These are phyloP conservation scores for Mylabris sibirica DNA, from an alignment of 2,888 invertebrate species.

Conservation along the genomic window DNA sequence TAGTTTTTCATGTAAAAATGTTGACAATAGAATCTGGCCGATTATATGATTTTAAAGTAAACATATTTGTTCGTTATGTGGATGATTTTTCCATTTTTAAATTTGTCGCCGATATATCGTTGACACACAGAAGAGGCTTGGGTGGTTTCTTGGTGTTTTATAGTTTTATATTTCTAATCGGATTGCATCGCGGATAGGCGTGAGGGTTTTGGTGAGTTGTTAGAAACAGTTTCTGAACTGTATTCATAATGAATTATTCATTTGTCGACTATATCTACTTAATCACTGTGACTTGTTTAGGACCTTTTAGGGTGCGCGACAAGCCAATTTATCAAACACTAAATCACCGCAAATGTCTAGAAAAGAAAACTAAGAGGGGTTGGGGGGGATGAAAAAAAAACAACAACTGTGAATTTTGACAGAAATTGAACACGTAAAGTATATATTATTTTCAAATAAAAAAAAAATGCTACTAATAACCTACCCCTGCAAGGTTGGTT, in stretches of 20 bases:
- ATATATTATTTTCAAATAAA: background rate
- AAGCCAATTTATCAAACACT: constrained; percentile 21
- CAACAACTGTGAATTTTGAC: background rate
- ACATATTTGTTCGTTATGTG: constrained; percentile 32
- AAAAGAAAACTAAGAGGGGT: background rate
- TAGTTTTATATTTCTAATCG: background rate
- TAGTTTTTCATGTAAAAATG: constrained; percentile 51
- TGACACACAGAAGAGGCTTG: too few species aligned
- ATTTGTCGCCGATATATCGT: constrained; percentile 9
- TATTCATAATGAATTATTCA: constrained; percentile 19
- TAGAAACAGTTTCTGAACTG: constrained; percentile 9
- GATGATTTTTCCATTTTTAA: too few species aligned
- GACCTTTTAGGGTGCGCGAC: constrained; percentile 20
- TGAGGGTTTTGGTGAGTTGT: background rate
- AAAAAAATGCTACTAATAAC: background rate
- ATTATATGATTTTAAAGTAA: constrained; percentile 30
- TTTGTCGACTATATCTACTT: constrained; percentile 19
- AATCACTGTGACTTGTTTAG: constrained; percentile 19
- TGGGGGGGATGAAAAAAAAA: background rate
- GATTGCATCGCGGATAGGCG: background rate
- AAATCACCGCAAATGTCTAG: constrained; percentile 16
- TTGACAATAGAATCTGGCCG: constrained; percentile 42
- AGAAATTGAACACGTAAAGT: background rate
- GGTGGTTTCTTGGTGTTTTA: constrained; percentile 21
- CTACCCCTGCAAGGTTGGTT: background rate